Evolutionary conservation across 2,888 invertebrate species (phyloP).

Genomic region (Lepetodrilus schrolli): DNA sequence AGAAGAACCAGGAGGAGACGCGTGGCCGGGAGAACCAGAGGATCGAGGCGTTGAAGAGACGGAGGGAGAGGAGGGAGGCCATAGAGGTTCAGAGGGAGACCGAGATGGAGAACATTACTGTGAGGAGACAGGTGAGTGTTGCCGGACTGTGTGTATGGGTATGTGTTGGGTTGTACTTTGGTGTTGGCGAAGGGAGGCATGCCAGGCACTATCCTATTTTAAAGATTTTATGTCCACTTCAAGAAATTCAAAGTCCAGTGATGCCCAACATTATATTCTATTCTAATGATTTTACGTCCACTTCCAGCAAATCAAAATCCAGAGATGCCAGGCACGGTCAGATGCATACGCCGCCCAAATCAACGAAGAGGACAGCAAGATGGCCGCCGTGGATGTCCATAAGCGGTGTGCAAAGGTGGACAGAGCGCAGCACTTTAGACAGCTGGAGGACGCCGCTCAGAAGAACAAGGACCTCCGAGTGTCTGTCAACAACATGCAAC

Average conservation of each 20-base stretch:
- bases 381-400: slow-evolving; percentile 40
- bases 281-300: no score
- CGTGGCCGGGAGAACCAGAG: slow-evolving; percentile 52
- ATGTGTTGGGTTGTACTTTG: no score
- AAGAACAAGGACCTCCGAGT: slow-evolving; percentile 57
- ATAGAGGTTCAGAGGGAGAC: slow-evolving; percentile 42
- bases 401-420: slow-evolving; percentile 57
- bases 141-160: no score
- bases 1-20: slow-evolving; percentile 54
- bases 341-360: slow-evolving; percentile 50
- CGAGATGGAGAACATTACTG: slow-evolving; percentile 44
- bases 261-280: no score
- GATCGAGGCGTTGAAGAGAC: slow-evolving; percentile 53
- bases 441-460: slow-evolving; percentile 61
- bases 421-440: slow-evolving; percentile 58
- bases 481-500: slow-evolving; percentile 56
- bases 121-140: slow-evolving; percentile 49
- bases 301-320: slow-evolving; percentile 58
- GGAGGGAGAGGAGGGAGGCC: slow-evolving; percentile 59
- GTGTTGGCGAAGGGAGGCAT: not conserved
- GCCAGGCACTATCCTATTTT: not conserved
- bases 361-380: slow-evolving; percentile 52
- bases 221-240: not conserved
- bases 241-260: not conserved
- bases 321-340: slow-evolving; percentile 55